Conservation (phyloP, 2,888 invertebrate species). For the Podabrus alpinus region DNA sequence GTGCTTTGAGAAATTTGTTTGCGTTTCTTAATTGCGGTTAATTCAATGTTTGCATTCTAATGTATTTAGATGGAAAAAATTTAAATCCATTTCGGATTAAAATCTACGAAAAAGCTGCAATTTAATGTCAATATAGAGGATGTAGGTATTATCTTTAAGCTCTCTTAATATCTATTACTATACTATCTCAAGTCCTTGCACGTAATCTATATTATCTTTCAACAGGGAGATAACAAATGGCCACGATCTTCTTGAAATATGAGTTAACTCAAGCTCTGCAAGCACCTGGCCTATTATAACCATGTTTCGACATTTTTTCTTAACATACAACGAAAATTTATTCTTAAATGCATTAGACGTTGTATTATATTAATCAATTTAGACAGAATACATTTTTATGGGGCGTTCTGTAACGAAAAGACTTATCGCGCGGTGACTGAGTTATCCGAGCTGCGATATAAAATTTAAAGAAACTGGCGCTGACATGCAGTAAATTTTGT, state of each 20-base stretch:
- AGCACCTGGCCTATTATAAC: conserved; percentile 13
- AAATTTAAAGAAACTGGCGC: neutral
- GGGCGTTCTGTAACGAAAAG: neutral
- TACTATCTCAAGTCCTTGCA: conserved; percentile 40
- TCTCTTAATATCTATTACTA: conserved; percentile 35
- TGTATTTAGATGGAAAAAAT: neutral
- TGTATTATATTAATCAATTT: neutral
- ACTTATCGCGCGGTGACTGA: neutral
- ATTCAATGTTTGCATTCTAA: neutral
- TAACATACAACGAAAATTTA: neutral
- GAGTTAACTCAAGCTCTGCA: conserved; percentile 30
- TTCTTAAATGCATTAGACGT: neutral
- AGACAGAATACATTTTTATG: neutral
- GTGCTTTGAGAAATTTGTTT: neutral
- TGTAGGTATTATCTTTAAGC: conserved; percentile 7
- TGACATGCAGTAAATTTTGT: neutral
- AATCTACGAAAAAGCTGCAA: neutral
- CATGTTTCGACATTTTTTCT: conserved; percentile 14
- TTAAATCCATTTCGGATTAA: neutral
- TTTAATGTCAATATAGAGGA: neutral
- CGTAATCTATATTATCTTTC: conserved; percentile 47
- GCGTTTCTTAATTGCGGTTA: neutral
- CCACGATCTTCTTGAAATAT: conserved; percentile 41
- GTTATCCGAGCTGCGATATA: neutral
- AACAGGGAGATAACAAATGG: conserved; percentile 43